phyloP scores from a whole-genome alignment of 2,888 invertebrate species.

The Leptopterna dolabrata region DNA sequence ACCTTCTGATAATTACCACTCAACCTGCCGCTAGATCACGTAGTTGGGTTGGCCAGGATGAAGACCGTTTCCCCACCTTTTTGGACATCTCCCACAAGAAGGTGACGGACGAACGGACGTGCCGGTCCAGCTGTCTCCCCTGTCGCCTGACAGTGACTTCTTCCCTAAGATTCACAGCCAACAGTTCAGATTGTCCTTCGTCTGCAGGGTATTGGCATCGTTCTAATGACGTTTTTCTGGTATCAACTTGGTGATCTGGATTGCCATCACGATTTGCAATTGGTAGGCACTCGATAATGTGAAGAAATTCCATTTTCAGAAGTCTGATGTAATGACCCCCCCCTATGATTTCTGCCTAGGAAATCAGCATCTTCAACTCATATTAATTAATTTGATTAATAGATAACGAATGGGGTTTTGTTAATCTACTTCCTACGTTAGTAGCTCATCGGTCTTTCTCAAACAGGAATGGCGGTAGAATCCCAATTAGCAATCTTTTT shows the following conservation, averaged over 20 bases:
- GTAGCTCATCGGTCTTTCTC: too few relatives aligned
- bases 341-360: too few relatives aligned
- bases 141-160: background rate
- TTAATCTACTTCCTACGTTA: too few relatives aligned
- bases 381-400: too few relatives aligned
- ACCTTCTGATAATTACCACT: background rate
- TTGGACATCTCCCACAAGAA: conserved; percentile 3
- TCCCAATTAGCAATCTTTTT: too few relatives aligned
- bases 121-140: background rate
- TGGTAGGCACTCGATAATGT: too few relatives aligned
- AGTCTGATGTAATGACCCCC: too few relatives aligned
- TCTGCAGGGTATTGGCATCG: background rate
- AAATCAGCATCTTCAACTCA: too few relatives aligned
- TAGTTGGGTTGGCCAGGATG: background rate
- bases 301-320: too few relatives aligned
- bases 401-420: too few relatives aligned
- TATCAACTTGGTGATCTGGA: background rate
- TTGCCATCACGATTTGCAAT: background rate
- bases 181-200: background rate
- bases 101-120: conserved; percentile 3
- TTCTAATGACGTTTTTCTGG: background rate
- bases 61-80: conserved; percentile 3
- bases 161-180: background rate
- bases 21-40: background rate
- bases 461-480: too few relatives aligned